Evolutionary conservation across 2,113 vertebrate species (phyloP), one percentile per base, ranked within the genome.

Genomic region (Procavia capensis): DNA sequence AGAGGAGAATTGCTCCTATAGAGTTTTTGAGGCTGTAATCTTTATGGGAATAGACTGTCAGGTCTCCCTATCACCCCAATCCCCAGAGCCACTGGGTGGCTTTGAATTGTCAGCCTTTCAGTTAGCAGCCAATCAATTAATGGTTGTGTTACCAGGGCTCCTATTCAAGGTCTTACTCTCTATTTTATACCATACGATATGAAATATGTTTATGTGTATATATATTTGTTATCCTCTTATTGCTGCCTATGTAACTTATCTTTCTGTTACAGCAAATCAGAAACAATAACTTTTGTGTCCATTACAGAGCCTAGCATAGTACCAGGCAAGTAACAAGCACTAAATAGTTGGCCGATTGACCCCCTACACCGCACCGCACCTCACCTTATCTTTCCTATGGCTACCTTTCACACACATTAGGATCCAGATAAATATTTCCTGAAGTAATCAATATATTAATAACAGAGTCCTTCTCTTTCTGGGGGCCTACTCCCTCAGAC

Each of bases 361-460:
- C 57, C 82, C 83, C 87, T 95, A 82, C 8, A 68, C 0, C 16
- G 54, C 6, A 90, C 4, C 14, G 29, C 11, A 84, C 31, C 54
- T 3, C 11, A 84, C 31, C 54, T 3, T 74, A 88, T 92, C 93
- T 94, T 93, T 92, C 57, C 93, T 72, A 82, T 85, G 57, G 24
- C 9, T 82, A 19, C 47, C 34, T 74, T 59, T 64, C 19, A 74
- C 24, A 84, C 41, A 43, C 22, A 50, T 82, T 83, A 63, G n/a
- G 68, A 41, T 95, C 61, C 63, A 74, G 36, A 39, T 63, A 94
- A 88, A 61, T 54, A 87, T 64, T 96, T 89, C 47, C 75, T 92
- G 74, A 95, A 95, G 36, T 36, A 86, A 95, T 68, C 16, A 84
- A 39, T 74, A 88, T 34, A 84, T 85, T 93, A 83, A 85, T 93